These are phyloP conservation scores for Antedon mediterranea DNA, from an alignment of 53 echinoderm and acorn worm species.

Conservation along the genomic window DNA sequence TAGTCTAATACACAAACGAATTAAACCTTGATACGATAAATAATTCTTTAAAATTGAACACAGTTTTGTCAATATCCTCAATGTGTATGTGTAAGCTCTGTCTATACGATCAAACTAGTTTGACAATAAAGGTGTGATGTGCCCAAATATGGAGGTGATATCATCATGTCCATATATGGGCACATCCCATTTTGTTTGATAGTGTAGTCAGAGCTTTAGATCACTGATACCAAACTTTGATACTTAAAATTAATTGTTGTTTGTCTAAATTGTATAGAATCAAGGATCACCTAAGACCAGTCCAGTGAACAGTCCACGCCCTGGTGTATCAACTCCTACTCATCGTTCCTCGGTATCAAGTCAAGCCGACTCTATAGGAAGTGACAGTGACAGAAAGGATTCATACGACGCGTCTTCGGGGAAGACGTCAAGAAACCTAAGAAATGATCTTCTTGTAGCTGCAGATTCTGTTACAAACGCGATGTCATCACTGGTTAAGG, in stretches of 20 bases:
- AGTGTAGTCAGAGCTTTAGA: too few relatives aligned
- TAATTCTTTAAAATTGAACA: too few relatives aligned
- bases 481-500: conserved; percentile 88
- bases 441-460: conserved; percentile 75
- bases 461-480: conserved; percentile 93
- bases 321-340: conserved; percentile 24
- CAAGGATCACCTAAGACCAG: conserved; percentile 90
- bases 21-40: too few relatives aligned
- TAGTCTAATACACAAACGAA: too few relatives aligned
- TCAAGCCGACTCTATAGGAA: conserved; percentile 15
- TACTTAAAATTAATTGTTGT: neutral
- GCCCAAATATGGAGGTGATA: too few relatives aligned
- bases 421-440: conserved; percentile 42
- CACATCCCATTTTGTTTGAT: too few relatives aligned
- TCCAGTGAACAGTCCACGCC: conserved; percentile 66
- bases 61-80: too few relatives aligned
- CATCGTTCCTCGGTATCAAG: conserved; percentile 23
- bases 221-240: neutral
- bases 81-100: too few relatives aligned
- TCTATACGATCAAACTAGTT: too few relatives aligned
- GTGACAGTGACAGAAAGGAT: conserved; percentile 1
- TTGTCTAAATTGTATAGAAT: conserved; percentile 28
- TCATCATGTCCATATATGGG: too few relatives aligned
- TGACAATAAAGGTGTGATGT: too few relatives aligned
- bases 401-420: neutral